Evolutionary conservation across 2,797 vertebrate genomes (phyloP).

Genomic region (Catamblyrhynchus diadema): DNA sequence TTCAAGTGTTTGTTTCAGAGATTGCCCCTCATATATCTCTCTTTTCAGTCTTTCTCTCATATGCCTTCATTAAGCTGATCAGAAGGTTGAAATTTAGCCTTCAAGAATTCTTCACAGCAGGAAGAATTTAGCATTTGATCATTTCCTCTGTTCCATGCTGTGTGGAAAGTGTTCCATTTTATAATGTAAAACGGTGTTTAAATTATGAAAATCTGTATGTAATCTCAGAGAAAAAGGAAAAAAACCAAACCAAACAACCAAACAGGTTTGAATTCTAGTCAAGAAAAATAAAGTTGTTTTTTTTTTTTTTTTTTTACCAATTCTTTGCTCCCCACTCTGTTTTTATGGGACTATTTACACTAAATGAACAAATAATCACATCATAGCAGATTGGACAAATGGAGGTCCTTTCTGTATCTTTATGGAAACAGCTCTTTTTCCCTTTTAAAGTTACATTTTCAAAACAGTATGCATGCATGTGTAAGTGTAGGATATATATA

Average conservation of each 20-base stretch:
- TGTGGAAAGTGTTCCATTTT: background rate
- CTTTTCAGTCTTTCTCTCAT: background rate
- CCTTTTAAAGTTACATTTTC: background rate
- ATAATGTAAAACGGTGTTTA: background rate
- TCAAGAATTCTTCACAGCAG: constrained; percentile 1
- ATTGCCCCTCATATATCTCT: background rate
- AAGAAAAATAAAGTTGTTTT: background rate
- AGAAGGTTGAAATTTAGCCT: constrained; percentile 13
- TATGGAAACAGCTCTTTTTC: background rate
- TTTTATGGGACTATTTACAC: background rate
- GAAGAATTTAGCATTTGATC: constrained; percentile 34
- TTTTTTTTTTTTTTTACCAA: accelerated
- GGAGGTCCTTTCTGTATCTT: background rate
- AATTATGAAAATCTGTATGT: background rate
- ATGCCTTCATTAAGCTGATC: background rate
- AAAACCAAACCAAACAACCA: accelerated
- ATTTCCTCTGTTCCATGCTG: background rate
- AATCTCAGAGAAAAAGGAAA: background rate
- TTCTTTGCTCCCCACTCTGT: accelerated
- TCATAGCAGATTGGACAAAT: background rate
- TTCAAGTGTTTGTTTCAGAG: background rate
- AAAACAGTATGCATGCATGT: background rate
- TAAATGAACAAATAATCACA: background rate
- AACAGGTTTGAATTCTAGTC: background rate
- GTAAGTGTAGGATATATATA: background rate